Percentiles rank a stretch among this genome's conserved stretches.
Conservation (phyloP, 2,888 invertebrate species). For the Hyalella azteca region DNA sequence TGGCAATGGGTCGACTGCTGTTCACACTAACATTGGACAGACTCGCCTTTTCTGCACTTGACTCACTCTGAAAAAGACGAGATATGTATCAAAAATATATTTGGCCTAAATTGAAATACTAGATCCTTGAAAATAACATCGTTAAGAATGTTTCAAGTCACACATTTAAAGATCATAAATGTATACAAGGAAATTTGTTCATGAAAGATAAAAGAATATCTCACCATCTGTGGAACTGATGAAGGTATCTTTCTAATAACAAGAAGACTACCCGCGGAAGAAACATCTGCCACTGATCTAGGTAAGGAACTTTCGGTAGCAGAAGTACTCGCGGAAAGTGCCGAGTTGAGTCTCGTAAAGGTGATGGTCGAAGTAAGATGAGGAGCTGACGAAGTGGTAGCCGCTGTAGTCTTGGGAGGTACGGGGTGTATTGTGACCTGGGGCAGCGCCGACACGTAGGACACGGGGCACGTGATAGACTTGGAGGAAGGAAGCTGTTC, state of each 20-base stretch:
- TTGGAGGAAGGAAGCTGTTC: neutral
- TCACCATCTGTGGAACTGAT: neutral
- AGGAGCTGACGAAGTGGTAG: neutral
- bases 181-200: neutral
- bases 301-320: neutral
- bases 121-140: neutral
- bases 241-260: neutral
- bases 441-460: neutral
- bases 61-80: neutral
- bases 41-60: neutral
- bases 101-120: neutral
- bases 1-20: conserved; percentile 11
- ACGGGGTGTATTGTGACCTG: conserved; percentile 22
- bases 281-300: neutral
- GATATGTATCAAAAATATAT: neutral
- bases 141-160: neutral
- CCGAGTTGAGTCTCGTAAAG: neutral
- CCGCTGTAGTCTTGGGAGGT: neutral
- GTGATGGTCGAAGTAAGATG: neutral
- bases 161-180: neutral
- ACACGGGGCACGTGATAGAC: neutral
- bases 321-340: neutral
- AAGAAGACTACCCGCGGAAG: neutral
- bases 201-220: neutral
- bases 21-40: neutral